phyloP scores from a whole-genome alignment of 92 coral and sea anemone genomes.

The Metridium senile region DNA sequence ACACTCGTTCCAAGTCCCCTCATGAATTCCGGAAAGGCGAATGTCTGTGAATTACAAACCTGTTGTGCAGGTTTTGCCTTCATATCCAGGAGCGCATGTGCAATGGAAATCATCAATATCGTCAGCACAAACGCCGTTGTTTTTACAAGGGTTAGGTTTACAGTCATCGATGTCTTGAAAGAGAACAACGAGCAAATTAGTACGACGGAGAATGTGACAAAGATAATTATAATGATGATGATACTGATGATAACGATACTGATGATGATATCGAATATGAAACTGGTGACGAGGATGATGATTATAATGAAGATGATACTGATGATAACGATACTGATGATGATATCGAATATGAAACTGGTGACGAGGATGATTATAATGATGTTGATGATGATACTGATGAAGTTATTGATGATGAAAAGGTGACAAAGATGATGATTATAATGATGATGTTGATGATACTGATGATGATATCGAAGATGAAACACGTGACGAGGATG shows the following conservation, averaged over 20 bases:
- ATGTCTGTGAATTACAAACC: no score
- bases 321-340: not conserved
- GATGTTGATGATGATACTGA: not conserved
- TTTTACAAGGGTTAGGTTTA: not conserved
- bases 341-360: not conserved
- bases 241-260: not conserved
- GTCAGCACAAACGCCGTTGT: conserved; percentile 2
- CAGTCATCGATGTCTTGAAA: conserved; percentile 9
- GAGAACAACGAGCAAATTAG: not conserved
- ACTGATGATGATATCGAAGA: not conserved
- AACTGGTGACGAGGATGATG: not conserved
- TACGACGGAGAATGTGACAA: not conserved
- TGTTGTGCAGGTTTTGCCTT: conserved; percentile 9
- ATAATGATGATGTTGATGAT: not conserved
- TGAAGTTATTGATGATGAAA: not conserved
- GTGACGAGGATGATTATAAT: not conserved
- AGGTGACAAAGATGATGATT: not conserved
- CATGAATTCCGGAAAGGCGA: no score
- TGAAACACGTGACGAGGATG: not conserved
- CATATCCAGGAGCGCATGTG: conserved; percentile 4
- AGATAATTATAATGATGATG: not conserved
- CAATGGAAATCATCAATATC: not conserved
- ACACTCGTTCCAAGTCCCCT: no score
- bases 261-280: not conserved
- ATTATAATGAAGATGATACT: conserved; percentile 2